Conservation (phyloP, 2,113 vertebrate genomes). For the Galemys pyrenaicus region DNA sequence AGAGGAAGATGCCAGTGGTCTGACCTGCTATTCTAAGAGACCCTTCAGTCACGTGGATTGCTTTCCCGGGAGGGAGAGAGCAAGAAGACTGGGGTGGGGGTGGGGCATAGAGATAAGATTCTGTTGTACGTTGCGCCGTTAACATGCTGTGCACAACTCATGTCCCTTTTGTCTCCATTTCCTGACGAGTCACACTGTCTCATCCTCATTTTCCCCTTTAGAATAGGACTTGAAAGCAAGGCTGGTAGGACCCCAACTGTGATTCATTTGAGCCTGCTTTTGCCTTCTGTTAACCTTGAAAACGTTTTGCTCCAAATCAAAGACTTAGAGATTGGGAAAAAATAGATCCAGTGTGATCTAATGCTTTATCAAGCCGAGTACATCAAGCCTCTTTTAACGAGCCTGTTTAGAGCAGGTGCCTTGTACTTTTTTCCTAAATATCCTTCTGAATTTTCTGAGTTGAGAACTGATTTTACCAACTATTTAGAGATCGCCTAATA, state of each 20-base stretch:
- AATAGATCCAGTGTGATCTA: neutral
- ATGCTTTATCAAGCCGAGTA: neutral
- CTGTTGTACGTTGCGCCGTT: neutral
- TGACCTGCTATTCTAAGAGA: neutral
- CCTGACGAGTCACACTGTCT: neutral
- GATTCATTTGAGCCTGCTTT: neutral
- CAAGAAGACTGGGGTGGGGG: neutral
- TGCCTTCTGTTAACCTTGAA: neutral
- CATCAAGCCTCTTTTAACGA: neutral
- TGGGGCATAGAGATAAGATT: neutral
- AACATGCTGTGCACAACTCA: neutral
- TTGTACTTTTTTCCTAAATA: neutral
- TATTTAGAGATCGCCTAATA: neutral
- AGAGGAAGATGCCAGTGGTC: neutral
- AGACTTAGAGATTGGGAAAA: neutral
- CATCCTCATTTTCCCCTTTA: neutral
- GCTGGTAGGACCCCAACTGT: neutral
- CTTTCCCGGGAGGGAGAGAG: neutral
- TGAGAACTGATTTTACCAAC: neutral
- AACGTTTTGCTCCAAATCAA: neutral
- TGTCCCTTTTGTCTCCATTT: neutral
- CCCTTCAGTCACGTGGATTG: neutral
- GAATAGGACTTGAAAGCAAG: neutral
- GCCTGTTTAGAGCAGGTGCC: neutral
- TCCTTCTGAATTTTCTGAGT: neutral